phyloP scores from a whole-genome alignment of 2,113 vertebrate genomes.

The Limnothrissa miodon region DNA sequence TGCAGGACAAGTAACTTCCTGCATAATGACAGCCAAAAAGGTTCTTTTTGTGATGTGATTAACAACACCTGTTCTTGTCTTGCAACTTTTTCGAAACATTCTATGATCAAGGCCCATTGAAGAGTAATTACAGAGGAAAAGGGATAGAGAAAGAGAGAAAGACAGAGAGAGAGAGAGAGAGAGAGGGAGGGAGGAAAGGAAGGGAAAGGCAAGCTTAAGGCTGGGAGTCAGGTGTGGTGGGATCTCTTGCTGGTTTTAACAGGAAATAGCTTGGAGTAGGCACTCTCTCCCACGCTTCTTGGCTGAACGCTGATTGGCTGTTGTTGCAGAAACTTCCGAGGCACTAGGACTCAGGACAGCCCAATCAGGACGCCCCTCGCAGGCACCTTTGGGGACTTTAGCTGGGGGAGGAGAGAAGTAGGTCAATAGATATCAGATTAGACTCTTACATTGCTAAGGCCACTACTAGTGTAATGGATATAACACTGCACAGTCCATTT shows the following conservation, averaged over 20 bases:
- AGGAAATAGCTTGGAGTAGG: constrained; percentile 56
- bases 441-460: background rate
- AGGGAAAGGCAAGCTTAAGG: constrained; percentile 38
- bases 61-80: too few species aligned
- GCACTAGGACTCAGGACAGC: constrained; percentile 64
- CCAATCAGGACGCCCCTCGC: constrained; percentile 54
- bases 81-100: too few species aligned
- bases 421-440: too few species aligned
- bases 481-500: background rate
- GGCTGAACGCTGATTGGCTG: constrained; percentile 53
- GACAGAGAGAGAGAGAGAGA: too few species aligned
- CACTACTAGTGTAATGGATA: background rate
- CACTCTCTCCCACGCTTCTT: constrained; percentile 66
- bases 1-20: too few species aligned
- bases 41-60: too few species aligned
- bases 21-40: too few species aligned
- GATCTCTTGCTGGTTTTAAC: constrained; percentile 35
- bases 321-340: constrained; percentile 48
- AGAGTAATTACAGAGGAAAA: background rate
- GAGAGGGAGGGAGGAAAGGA: background rate
- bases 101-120: too few species aligned
- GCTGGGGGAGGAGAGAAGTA: constrained; percentile 60
- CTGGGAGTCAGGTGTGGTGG: constrained; percentile 32
- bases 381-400: constrained; percentile 70
- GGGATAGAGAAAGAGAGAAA: too few species aligned